phyloP scores from a whole-genome alignment of 2,888 invertebrate species.

The Blastobasis adustella region DNA sequence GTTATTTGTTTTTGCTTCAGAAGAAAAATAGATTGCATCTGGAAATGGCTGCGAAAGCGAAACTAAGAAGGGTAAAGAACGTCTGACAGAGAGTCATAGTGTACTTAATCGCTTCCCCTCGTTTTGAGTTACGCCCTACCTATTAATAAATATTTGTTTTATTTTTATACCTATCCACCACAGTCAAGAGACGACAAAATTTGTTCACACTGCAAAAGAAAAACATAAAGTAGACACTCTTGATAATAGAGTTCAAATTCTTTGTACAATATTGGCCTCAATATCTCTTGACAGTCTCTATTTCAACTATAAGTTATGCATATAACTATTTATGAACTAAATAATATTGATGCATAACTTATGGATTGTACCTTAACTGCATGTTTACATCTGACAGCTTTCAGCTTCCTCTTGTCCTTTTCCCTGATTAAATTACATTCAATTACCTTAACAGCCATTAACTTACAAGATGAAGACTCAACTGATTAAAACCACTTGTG shows the following conservation, averaged over 20 bases:
- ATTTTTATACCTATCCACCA: conserved; percentile 12
- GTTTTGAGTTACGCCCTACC: conserved; percentile 51
- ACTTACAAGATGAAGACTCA: no score
- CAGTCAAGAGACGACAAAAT: conserved; percentile 36
- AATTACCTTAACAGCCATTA: no score
- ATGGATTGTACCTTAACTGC: conserved; percentile 16
- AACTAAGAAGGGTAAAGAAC: conserved; percentile 67
- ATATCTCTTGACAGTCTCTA: conserved; percentile 28
- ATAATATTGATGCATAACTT: conserved; percentile 21
- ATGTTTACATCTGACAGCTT: conserved; percentile 29
- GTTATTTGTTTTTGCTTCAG: conserved; percentile 71
- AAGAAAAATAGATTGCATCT: conserved; percentile 74
- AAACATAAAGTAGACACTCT: no score
- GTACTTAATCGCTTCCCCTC: conserved; percentile 65
- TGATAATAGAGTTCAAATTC: no score
- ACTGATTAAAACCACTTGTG: no score
- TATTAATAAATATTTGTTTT: conserved; percentile 37
- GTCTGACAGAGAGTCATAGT: conserved; percentile 53
- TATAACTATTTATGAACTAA: conserved; percentile 4
- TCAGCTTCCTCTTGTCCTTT: conserved; percentile 17
- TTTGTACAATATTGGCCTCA: no score
- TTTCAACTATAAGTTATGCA: conserved; percentile 22
- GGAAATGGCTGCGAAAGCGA: conserved; percentile 70
- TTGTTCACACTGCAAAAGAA: background rate
- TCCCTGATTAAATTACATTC: no score